A percentile compares a stretch with the other conserved stretches of the same genome.
phyloP scores from a whole-genome alignment of 2,113 vertebrate genomes.

The Burhinus bistriatus region DNA sequence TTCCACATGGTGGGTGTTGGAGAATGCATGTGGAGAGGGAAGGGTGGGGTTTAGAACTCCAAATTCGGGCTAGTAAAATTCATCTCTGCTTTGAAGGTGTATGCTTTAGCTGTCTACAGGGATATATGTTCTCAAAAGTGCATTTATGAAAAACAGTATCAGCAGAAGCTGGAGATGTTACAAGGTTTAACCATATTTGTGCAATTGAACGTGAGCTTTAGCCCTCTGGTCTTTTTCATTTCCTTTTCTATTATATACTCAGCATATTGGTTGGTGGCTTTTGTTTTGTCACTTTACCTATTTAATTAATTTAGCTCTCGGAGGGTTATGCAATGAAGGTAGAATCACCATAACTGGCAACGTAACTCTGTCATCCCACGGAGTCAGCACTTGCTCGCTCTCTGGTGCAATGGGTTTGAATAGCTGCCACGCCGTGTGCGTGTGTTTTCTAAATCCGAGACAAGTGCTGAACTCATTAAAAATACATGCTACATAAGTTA shows the following conservation, averaged over 20 bases:
- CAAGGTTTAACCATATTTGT: constrained; percentile 12
- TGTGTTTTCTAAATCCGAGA: constrained; percentile 33
- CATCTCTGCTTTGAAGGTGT: background rate
- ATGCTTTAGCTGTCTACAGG: background rate
- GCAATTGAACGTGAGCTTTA: background rate
- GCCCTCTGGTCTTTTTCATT: constrained; percentile 8
- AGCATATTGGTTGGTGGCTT: constrained; percentile 14
- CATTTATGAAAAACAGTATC: constrained; percentile 9
- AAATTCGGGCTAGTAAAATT: background rate
- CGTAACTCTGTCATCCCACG: constrained; percentile 4
- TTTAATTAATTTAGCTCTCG: constrained; percentile 53
- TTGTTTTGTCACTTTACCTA: constrained; percentile 40
- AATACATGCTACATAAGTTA: constrained; percentile 21
- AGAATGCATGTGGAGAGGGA: background rate
- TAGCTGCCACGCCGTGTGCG: background rate
- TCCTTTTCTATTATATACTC: constrained; percentile 11
- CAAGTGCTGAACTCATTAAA: constrained; percentile 53
- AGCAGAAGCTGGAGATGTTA: background rate
- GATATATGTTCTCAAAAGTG: background rate
- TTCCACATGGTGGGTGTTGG: background rate
- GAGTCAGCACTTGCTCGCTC: constrained; percentile 14
- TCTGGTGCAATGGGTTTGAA: constrained; percentile 23
- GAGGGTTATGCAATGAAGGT: constrained; percentile 43
- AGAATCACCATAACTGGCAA: constrained; percentile 67
- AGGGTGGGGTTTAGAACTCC: background rate